phyloP scores from a whole-genome alignment of 2,888 invertebrate genomes.

The Drosophila longiperda region DNA sequence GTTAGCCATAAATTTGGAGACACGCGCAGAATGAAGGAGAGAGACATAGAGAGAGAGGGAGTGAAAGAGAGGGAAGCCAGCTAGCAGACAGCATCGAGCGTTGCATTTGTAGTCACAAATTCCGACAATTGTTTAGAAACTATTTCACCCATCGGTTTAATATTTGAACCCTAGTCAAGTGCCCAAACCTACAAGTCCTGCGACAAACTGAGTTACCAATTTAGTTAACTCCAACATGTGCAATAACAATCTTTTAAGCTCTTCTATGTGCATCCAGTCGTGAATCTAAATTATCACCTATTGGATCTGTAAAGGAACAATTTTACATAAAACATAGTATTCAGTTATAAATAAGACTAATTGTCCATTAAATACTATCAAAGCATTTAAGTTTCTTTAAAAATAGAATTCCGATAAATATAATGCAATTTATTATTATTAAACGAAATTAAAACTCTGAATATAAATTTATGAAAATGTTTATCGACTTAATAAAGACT shows the following conservation, averaged over 20 bases:
- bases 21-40: slow-evolving; percentile 31
- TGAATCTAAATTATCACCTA: slow-evolving; percentile 20
- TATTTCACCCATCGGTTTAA: slow-evolving; percentile 36
- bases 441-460: neutral
- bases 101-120: slow-evolving; percentile 59
- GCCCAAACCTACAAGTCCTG: neutral
- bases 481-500: neutral
- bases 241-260: slow-evolving; percentile 4
- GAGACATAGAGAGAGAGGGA: neutral
- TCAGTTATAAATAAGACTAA: neutral
- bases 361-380: neutral
- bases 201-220: slow-evolving; percentile 9
- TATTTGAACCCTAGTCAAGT: slow-evolving; percentile 39
- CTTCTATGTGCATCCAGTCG: slow-evolving; percentile 2
- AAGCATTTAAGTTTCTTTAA: neutral
- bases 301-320: neutral
- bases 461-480: neutral
- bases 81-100: slow-evolving; percentile 20
- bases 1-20: slow-evolving; percentile 72
- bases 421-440: neutral
- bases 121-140: slow-evolving; percentile 60
- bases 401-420: neutral
- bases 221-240: slow-evolving; percentile 17
- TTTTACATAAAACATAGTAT: neutral
- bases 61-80: neutral